phyloP scores from a whole-genome alignment of 30 jellyfish, hydroid and myxozoan genomes.

The Aurelia coerulea region DNA sequence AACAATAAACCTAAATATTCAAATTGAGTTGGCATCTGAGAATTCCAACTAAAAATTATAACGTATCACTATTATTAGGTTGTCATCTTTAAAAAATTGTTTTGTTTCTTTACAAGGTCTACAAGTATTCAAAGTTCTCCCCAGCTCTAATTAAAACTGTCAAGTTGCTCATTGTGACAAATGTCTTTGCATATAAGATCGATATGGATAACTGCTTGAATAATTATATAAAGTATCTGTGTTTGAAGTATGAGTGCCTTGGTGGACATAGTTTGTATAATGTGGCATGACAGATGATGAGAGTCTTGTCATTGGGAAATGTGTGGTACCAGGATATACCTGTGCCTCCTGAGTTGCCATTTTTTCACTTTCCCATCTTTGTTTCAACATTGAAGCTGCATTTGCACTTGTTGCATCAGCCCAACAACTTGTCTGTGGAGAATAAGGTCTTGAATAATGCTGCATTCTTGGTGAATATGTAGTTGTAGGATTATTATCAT shows the following conservation, averaged over 20 bases:
- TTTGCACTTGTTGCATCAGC: constrained; percentile 6
- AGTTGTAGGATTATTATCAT: background rate
- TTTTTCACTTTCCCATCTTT: constrained; percentile 29
- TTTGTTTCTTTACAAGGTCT: too few relatives aligned
- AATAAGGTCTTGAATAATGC: constrained; percentile 30
- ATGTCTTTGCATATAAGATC: constrained; percentile 36
- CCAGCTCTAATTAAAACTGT: too few relatives aligned
- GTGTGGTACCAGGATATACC: constrained; percentile 1
- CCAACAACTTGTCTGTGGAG: background rate
- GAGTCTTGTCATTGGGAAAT: constrained; percentile 39
- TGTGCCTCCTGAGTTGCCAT: background rate
- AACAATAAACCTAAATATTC: too few relatives aligned
- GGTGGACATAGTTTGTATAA: constrained; percentile 27
- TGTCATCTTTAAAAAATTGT: too few relatives aligned
- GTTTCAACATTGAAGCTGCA: constrained; percentile 4
- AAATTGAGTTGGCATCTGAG: too few relatives aligned
- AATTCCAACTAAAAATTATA: too few relatives aligned
- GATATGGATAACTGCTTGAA: constrained; percentile 39
- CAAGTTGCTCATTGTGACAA: constrained; percentile 12
- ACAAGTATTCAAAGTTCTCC: too few relatives aligned
- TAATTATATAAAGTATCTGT: constrained; percentile 6
- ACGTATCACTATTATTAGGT: too few relatives aligned
- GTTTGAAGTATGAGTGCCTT: constrained; percentile 6
- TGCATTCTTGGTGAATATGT: constrained; percentile 17
- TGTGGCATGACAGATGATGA: constrained; percentile 47